Evolutionary conservation across 1,140 invertebrate genomes (phyloP).

Genomic region (Trachymyrmex septentrionalis): DNA sequence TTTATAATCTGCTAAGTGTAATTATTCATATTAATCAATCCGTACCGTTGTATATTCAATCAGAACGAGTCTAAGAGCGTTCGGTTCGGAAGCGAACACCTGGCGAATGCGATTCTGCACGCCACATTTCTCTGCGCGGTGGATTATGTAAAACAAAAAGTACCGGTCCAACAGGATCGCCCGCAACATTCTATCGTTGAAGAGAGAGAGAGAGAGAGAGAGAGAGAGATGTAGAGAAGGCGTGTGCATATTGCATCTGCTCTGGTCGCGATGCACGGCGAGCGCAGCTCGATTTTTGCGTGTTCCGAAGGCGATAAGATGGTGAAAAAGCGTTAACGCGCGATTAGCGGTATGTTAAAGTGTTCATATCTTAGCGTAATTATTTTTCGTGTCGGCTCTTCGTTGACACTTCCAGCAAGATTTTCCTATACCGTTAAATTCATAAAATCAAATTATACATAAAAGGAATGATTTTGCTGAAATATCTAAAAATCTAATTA

Average conservation of each 20-base stretch:
- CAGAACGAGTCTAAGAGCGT: neutral
- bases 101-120: constrained; percentile 36
- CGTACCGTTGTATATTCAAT: neutral
- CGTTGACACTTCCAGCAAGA: neutral
- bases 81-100: constrained; percentile 50
- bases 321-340: constrained; percentile 35
- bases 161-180: constrained; percentile 52
- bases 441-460: too few relatives aligned
- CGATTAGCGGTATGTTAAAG: constrained; percentile 7
- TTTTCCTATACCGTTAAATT: neutral
- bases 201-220: neutral
- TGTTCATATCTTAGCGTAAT: neutral
- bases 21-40: constrained; percentile 26
- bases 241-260: constrained; percentile 35
- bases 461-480: too few relatives aligned
- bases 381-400: neutral
- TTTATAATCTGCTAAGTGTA: neutral
- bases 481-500: too few relatives aligned
- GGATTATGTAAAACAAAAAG: constrained; percentile 63
- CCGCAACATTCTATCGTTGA: constrained; percentile 51
- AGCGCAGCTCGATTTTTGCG: constrained; percentile 38
- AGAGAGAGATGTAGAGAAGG: neutral
- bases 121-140: constrained; percentile 32
- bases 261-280: neutral
- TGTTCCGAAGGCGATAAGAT: constrained; percentile 28